Evolutionary conservation across 2,888 invertebrate genomes (phyloP).

Genomic region (Rotaria macrura): DNA sequence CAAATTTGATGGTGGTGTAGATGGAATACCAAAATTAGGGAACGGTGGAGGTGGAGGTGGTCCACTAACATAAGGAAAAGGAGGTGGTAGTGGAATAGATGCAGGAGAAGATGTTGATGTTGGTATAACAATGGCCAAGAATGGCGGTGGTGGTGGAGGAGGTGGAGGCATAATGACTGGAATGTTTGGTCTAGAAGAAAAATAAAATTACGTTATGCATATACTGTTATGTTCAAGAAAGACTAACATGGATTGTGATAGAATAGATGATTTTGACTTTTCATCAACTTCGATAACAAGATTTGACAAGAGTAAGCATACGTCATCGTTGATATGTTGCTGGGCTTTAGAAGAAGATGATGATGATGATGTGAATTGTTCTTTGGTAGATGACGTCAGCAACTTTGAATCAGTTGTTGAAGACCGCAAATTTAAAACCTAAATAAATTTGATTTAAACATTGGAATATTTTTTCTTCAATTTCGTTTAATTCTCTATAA

Average conservation of each 20-base stretch:
- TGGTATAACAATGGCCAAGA: background rate
- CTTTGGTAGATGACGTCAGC: background rate
- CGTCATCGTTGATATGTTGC: background rate
- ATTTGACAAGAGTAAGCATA: background rate
- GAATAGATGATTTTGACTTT: background rate
- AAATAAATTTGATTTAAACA: too few relatives aligned
- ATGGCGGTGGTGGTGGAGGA: background rate
- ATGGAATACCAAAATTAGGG: background rate
- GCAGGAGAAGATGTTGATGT: background rate
- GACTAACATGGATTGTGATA: background rate
- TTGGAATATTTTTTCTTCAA: too few relatives aligned
- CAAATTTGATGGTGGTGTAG: background rate
- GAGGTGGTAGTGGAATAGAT: background rate
- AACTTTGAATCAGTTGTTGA: background rate
- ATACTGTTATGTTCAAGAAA: background rate
- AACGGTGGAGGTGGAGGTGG: background rate
- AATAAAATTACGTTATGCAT: background rate
- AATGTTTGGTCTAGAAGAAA: background rate
- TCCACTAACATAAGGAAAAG: background rate
- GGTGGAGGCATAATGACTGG: background rate
- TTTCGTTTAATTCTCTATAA: too few relatives aligned
- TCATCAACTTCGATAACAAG: background rate
- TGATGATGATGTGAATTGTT: background rate
- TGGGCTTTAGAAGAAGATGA: background rate
- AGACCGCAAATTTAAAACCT: too few relatives aligned